Evolutionary conservation across 2,113 vertebrate species (phyloP).

Genomic region (Polyodon spathula): DNA sequence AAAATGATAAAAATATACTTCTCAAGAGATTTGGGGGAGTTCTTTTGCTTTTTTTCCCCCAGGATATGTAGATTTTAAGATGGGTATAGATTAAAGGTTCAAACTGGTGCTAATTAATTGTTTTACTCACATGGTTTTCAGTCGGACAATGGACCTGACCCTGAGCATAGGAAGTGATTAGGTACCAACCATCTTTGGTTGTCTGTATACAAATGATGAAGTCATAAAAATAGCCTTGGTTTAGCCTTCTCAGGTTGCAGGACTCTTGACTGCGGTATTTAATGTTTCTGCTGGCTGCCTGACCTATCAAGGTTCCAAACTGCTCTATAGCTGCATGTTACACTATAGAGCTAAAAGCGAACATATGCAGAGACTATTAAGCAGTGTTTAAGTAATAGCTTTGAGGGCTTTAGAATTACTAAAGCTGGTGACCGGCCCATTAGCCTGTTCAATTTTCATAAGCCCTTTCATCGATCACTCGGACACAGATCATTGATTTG

Average conservation of each 20-base stretch:
- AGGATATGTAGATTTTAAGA: too few relatives aligned
- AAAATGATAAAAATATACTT: too few relatives aligned
- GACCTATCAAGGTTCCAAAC: slow-evolving; percentile 14
- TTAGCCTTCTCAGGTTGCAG: background rate
- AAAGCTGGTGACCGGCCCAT: slow-evolving; percentile 47
- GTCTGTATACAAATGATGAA: too few relatives aligned
- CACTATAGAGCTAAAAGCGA: slow-evolving; percentile 32
- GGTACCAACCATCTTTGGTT: too few relatives aligned
- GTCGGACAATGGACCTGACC: too few relatives aligned
- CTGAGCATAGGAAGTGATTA: too few relatives aligned
- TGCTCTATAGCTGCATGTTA: slow-evolving; percentile 15
- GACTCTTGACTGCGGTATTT: slow-evolving; percentile 1
- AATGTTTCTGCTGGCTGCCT: slow-evolving; percentile 2
- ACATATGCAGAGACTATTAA: slow-evolving; percentile 51
- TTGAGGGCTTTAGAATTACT: slow-evolving; percentile 39
- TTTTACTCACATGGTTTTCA: too few relatives aligned
- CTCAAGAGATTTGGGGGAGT: too few relatives aligned
- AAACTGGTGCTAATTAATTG: too few relatives aligned
- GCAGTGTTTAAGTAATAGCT: slow-evolving; percentile 56
- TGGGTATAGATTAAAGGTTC: too few relatives aligned
- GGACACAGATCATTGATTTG: slow-evolving; percentile 67
- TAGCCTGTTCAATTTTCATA: slow-evolving; percentile 46
- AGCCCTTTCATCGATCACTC: slow-evolving; percentile 64
- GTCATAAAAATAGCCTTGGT: too few relatives aligned
- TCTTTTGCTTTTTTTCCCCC: too few relatives aligned